Evolutionary conservation across 2,113 vertebrate species (phyloP), one percentile per base, ranked within the genome.

Genomic region (Oncorhynchus mykiss): DNA sequence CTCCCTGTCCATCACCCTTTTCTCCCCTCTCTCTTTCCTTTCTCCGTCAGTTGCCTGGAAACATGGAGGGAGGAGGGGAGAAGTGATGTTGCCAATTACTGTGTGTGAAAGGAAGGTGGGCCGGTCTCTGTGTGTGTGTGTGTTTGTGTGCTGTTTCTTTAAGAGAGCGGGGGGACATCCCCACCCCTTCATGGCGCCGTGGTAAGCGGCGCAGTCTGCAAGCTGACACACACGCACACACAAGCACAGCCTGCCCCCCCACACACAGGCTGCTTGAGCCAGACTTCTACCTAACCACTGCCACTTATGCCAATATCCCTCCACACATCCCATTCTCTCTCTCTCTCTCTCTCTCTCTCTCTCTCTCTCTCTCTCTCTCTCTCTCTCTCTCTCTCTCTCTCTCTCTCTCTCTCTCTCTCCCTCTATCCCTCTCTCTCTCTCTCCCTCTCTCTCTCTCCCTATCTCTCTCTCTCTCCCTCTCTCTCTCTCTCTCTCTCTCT

Each of bases 401-500:
- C 80, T 83, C 76, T 65, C 59, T n/a, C 70, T 0, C 29, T n/a
- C n/a, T n/a, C n/a, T n/a, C n/a, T n/a, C n/a, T n/a, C n/a, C n/a
- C 45, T 71, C 49, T 69, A 67, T 60, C 62, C 73, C 72, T 48
- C 67, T 78, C 49, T 82, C 79, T 82, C 83, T 82, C 80, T 80
- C 5, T 3, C 70, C 77, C 76, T 76, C 77, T 72, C 80, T 83
- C 76, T 65, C 59, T n/a, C 70, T 0, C 29, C 68, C n/a, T n/a
- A n/a, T n/a, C n/a, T n/a, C n/a, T n/a, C n/a, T n/a, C 45, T 71
- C 49, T 69, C 68, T 60, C 62, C 73, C 72, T 48, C 67, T 78
- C 49, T 82, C 79, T 82, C 83, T 82, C 80, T 80, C 5, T 3
- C 70, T 78, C 76, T 76, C 77, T 72, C 80, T 83, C 76, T 65